phyloP scores from a whole-genome alignment of 2,888 invertebrate genomes.

The Hydrotaea cyrtoneurina region DNA sequence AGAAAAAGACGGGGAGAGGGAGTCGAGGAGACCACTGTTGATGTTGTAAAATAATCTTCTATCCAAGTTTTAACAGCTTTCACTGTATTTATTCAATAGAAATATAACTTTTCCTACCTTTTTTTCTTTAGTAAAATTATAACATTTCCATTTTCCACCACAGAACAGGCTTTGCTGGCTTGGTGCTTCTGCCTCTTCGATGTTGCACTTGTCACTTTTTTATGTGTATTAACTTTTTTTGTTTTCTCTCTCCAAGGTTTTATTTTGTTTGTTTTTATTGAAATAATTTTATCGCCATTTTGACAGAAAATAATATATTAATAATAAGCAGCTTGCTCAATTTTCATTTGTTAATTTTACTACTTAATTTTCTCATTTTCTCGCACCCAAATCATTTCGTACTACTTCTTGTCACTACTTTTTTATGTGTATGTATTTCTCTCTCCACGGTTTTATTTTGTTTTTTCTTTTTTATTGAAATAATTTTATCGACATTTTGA shows the following conservation, averaged over 20 bases:
- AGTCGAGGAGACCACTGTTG: background rate
- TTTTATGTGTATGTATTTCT: slow-evolving; percentile 46
- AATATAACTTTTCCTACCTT: slow-evolving; percentile 35
- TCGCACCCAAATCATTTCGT: background rate
- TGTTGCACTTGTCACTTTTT: slow-evolving; percentile 59
- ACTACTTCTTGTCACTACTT: slow-evolving; percentile 61
- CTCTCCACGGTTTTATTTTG: slow-evolving; percentile 6
- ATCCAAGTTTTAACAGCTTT: slow-evolving; percentile 44
- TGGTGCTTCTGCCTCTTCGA: background rate
- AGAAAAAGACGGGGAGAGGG: background rate
- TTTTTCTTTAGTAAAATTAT: slow-evolving; percentile 30
- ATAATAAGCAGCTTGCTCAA: no score
- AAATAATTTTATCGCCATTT: no score
- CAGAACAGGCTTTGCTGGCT: no score
- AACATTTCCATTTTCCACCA: no score
- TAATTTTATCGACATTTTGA: no score
- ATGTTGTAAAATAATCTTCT: slow-evolving; percentile 18
- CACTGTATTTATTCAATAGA: slow-evolving; percentile 32
- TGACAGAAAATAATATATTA: no score
- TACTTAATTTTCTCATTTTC: no score
- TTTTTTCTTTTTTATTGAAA: no score
- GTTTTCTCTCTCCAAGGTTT: slow-evolving; percentile 25
- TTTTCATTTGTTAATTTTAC: no score
- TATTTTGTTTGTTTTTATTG: no score
- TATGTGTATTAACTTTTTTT: slow-evolving; percentile 45